Percentiles rank a stretch among this genome's conserved stretches.
These are phyloP conservation scores for Apamea monoglypha DNA, from an alignment of 2,888 invertebrate genomes.

Conservation along the genomic window DNA sequence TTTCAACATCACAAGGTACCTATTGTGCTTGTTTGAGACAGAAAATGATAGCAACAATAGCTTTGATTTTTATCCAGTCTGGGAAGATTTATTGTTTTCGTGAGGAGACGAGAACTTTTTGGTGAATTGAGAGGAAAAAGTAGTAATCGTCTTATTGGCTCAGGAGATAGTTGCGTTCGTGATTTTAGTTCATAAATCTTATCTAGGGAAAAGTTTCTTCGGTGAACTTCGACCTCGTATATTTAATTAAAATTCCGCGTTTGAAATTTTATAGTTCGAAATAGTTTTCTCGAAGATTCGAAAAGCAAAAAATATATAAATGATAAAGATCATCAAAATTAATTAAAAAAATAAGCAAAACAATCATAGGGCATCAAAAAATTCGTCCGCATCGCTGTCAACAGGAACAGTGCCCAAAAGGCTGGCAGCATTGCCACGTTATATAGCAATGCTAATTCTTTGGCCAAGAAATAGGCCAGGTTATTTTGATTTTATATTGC, in stretches of 20 bases:
- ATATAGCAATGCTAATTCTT: too few relatives aligned
- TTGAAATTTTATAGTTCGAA: background rate
- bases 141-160: slow-evolving; percentile 22
- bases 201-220: background rate
- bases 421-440: too few relatives aligned
- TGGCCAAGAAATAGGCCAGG: too few relatives aligned
- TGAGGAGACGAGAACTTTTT: slow-evolving; percentile 11
- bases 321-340: background rate
- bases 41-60: slow-evolving; percentile 36
- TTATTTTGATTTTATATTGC: background rate
- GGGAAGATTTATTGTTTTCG: slow-evolving; percentile 27
- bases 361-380: too few relatives aligned
- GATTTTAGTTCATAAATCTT: background rate
- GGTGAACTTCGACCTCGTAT: too few relatives aligned
- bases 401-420: too few relatives aligned
- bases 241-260: background rate
- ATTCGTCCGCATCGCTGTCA: too few relatives aligned
- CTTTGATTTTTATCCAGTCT: slow-evolving; percentile 40
- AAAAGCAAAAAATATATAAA: background rate
- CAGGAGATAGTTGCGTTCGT: background rate
- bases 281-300: background rate
- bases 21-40: slow-evolving; percentile 39
- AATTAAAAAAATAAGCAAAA: too few relatives aligned
- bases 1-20: slow-evolving; percentile 47
- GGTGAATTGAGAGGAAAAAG: background rate